Percentiles rank a stretch among this genome's conserved stretches.
These are phyloP conservation scores for Penaeus chinensis DNA, from an alignment of 1,140 invertebrate genomes.

Conservation along the genomic window DNA sequence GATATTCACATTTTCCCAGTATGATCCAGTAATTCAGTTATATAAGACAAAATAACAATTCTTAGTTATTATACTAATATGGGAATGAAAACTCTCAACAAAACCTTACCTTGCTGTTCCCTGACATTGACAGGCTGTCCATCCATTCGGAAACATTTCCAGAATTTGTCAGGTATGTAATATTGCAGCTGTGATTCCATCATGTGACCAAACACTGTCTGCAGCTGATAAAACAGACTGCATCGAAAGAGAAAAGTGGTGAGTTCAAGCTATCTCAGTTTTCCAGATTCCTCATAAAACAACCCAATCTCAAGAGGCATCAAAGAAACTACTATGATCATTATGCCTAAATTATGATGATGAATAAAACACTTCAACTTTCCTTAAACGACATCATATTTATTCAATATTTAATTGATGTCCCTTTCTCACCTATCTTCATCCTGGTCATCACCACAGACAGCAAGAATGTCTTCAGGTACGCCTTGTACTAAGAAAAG, in stretches of 20 bases:
- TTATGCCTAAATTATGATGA: too few species aligned
- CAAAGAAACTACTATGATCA: too few species aligned
- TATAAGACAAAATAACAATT: too few species aligned
- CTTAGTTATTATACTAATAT: background rate
- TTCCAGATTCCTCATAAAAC: slow-evolving; percentile 8
- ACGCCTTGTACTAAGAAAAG: slow-evolving; percentile 73
- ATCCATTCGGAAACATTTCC: slow-evolving; percentile 74
- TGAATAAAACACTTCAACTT: too few species aligned
- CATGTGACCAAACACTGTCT: slow-evolving; percentile 74
- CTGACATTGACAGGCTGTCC: slow-evolving; percentile 74
- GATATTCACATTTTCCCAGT: too few species aligned
- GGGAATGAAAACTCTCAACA: background rate
- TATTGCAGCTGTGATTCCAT: slow-evolving; percentile 73
- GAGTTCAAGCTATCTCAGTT: background rate
- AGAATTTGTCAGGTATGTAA: slow-evolving; percentile 74
- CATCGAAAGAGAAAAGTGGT: slow-evolving; percentile 45
- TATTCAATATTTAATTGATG: background rate
- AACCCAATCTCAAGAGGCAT: too few species aligned
- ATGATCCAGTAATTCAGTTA: too few species aligned
- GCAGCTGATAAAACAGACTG: slow-evolving; percentile 71
- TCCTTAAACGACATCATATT: too few species aligned
- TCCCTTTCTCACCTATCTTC: slow-evolving; percentile 63
- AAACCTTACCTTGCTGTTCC: slow-evolving; percentile 71
- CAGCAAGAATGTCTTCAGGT: slow-evolving; percentile 69
- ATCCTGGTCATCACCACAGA: slow-evolving; percentile 59